Percentiles rank a stretch among this genome's conserved stretches.
phyloP scores from a whole-genome alignment of 2,797 vertebrate species.

The Enteromius fasciolatus region DNA sequence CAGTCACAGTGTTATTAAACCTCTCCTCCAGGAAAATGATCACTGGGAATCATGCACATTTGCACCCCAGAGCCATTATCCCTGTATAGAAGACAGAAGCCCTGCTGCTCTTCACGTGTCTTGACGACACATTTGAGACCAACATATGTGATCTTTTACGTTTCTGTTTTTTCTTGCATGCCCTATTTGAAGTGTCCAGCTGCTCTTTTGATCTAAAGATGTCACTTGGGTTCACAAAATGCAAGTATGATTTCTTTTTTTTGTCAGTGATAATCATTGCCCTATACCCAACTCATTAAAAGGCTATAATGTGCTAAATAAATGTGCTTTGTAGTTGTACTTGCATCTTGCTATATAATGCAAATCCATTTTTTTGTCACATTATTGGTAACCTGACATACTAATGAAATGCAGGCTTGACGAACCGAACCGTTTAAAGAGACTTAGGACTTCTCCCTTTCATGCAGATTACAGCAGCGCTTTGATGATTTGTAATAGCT shows the following conservation, averaged over 20 bases:
- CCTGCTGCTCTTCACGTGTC: background rate
- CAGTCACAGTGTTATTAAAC: slow-evolving; percentile 41
- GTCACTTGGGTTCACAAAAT: background rate
- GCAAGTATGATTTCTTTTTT: background rate
- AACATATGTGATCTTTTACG: background rate
- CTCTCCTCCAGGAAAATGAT: slow-evolving; percentile 13
- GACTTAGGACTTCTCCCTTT: background rate
- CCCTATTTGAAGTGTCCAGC: slow-evolving; percentile 16
- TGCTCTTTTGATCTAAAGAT: slow-evolving; percentile 13
- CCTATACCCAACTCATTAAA: background rate
- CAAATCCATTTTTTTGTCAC: background rate
- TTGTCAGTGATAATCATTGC: background rate
- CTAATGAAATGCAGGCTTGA: background rate
- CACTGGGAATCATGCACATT: slow-evolving; percentile 27
- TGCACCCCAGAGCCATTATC: slow-evolving; percentile 22
- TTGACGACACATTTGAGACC: slow-evolving; percentile 11
- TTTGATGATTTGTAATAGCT: slow-evolving; percentile 2
- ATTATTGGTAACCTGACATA: background rate
- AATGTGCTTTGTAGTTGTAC: background rate
- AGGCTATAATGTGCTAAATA: background rate
- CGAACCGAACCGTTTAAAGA: background rate
- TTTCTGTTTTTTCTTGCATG: background rate
- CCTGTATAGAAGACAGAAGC: background rate
- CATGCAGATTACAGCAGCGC: background rate
- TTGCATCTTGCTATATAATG: background rate